A percentile compares a stretch with the other conserved stretches of the same genome.
phyloP scores from a whole-genome alignment of 2,888 invertebrate genomes.

The Aphrophora alni region DNA sequence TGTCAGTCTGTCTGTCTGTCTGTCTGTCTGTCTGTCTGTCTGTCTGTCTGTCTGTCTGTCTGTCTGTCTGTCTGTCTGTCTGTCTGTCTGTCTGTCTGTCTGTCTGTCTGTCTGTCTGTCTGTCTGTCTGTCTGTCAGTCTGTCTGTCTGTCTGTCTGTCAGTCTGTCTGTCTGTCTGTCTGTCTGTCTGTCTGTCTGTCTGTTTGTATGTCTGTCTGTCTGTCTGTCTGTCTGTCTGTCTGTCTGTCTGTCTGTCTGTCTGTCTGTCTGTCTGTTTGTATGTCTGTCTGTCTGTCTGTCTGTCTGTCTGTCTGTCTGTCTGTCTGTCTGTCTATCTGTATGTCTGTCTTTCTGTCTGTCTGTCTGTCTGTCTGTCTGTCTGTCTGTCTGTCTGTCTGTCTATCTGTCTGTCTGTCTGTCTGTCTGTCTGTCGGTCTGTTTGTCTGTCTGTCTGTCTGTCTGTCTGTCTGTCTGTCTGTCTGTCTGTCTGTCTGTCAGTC shows the following conservation, averaged over 20 bases:
- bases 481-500: too few species aligned
- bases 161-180: constrained; percentile 17
- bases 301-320: constrained; percentile 36
- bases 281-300: constrained; percentile 32
- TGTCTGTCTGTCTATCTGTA: constrained; percentile 28
- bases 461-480: constrained; percentile 15
- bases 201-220: too few species aligned
- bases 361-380: constrained; percentile 38
- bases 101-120: constrained; percentile 17
- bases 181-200: too few species aligned
- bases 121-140: constrained; percentile 26
- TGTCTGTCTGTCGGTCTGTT: too few species aligned
- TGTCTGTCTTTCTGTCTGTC: too few species aligned
- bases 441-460: constrained; percentile 16
- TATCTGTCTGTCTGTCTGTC: too few species aligned
- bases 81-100: constrained; percentile 22
- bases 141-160: constrained; percentile 24
- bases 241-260: constrained; percentile 17
- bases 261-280: too few species aligned
- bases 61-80: constrained; percentile 26
- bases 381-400: constrained; percentile 28
- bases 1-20: constrained; percentile 21
- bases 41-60: constrained; percentile 17
- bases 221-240: constrained; percentile 22
- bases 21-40: constrained; percentile 22